phyloP scores from a whole-genome alignment of 2,113 vertebrate species.

The Casuarius casuarius region DNA sequence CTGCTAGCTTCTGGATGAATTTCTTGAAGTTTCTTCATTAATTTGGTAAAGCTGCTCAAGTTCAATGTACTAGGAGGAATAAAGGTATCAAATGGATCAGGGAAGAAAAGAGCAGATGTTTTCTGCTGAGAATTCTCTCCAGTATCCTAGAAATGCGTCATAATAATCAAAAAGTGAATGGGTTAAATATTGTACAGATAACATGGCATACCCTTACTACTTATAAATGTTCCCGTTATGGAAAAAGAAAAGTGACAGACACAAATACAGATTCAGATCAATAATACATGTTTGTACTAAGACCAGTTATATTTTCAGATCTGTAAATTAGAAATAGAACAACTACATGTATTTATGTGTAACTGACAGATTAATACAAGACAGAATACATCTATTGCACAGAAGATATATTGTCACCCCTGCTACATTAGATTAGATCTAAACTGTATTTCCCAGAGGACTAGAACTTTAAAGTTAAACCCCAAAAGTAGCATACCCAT shows the following conservation, averaged over 20 bases:
- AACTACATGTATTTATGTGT: neutral
- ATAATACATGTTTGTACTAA: neutral
- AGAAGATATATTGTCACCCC: neutral
- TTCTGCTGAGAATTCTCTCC: constrained; percentile 48
- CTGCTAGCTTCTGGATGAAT: constrained; percentile 69
- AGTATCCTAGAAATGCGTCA: constrained; percentile 37
- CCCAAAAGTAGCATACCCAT: neutral
- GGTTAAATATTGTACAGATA: neutral
- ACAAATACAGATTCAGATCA: neutral
- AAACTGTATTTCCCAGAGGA: neutral
- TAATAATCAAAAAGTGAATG: neutral
- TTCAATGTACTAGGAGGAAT: constrained; percentile 63
- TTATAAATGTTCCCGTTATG: neutral
- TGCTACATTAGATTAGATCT: neutral
- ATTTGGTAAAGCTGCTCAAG: constrained; percentile 73
- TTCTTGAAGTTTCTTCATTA: constrained; percentile 67
- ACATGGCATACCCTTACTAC: neutral
- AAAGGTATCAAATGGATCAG: neutral
- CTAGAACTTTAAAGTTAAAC: neutral
- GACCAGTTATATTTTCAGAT: neutral
- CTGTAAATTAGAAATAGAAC: neutral
- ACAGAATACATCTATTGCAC: neutral
- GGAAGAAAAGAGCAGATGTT: neutral
- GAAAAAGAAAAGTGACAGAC: neutral
- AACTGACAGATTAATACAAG: too few relatives aligned